These are phyloP conservation scores for Dipus sagitta DNA, from an alignment of 2,797 vertebrate genomes.

Conservation along the genomic window DNA sequence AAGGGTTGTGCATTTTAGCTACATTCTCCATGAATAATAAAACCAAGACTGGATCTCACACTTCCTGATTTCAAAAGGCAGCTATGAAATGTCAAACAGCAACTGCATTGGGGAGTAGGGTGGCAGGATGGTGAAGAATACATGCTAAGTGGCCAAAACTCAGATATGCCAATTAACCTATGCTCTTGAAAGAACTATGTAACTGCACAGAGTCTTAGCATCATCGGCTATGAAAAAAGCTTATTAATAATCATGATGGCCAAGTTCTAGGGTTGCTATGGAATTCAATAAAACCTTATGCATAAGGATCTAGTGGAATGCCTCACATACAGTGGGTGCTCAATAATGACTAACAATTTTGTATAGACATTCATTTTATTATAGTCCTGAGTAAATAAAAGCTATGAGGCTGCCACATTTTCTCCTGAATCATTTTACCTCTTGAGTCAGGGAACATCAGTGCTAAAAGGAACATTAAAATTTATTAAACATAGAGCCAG, in stretches of 20 bases:
- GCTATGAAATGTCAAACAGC: background rate
- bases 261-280: background rate
- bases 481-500: background rate
- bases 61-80: conserved; percentile 20
- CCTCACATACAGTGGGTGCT: background rate
- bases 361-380: background rate
- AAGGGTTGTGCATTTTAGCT: background rate
- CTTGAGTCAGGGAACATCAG: background rate
- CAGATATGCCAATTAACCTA: background rate
- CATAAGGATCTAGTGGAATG: background rate
- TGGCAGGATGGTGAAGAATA: background rate
- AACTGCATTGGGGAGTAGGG: background rate
- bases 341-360: background rate
- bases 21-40: background rate
- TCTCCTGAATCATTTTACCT: background rate
- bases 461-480: background rate
- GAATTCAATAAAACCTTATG: background rate
- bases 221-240: background rate
- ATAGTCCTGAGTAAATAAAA: background rate
- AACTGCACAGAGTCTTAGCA: background rate
- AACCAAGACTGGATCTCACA: background rate
- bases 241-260: background rate
- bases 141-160: background rate
- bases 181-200: background rate
- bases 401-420: background rate